phyloP scores from a whole-genome alignment of 2,888 invertebrate genomes.

The Nomada hirtipes region DNA sequence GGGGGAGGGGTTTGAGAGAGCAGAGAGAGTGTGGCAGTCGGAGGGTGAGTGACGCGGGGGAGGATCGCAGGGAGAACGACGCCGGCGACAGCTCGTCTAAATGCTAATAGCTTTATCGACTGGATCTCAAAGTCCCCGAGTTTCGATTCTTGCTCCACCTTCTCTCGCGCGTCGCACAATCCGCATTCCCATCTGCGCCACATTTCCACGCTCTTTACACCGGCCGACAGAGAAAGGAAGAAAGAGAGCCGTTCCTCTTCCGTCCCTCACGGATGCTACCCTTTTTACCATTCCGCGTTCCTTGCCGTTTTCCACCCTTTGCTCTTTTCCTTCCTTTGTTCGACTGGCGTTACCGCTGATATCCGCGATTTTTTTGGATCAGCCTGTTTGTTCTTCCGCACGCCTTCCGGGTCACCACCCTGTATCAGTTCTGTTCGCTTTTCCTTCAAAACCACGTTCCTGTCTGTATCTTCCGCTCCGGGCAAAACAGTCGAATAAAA shows the following conservation, averaged over 20 bases:
- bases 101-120: slow-evolving; percentile 84
- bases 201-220: slow-evolving; percentile 53
- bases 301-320: slow-evolving; percentile 27
- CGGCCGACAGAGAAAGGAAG: neutral
- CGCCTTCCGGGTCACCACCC: slow-evolving; percentile 49
- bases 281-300: neutral
- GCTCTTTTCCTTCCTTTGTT: slow-evolving; percentile 58
- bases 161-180: slow-evolving; percentile 53
- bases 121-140: slow-evolving; percentile 80
- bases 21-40: slow-evolving; percentile 48
- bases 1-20: slow-evolving; percentile 16
- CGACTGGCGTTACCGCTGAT: slow-evolving; percentile 58
- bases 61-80: slow-evolving; percentile 44
- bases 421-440: slow-evolving; percentile 8
- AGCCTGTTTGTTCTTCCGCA: slow-evolving; percentile 38
- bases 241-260: neutral
- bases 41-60: slow-evolving; percentile 13
- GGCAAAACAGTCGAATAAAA: slow-evolving; percentile 27
- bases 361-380: slow-evolving; percentile 65
- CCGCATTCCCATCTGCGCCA: slow-evolving; percentile 60
- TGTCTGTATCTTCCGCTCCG: neutral
- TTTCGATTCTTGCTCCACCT: slow-evolving; percentile 77
- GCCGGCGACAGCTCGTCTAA: slow-evolving; percentile 83
- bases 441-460: slow-evolving; percentile 4
- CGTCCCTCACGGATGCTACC: neutral